These are phyloP conservation scores for Coracopsis vasa DNA, from an alignment of 2,113 vertebrate genomes.

Conservation along the genomic window DNA sequence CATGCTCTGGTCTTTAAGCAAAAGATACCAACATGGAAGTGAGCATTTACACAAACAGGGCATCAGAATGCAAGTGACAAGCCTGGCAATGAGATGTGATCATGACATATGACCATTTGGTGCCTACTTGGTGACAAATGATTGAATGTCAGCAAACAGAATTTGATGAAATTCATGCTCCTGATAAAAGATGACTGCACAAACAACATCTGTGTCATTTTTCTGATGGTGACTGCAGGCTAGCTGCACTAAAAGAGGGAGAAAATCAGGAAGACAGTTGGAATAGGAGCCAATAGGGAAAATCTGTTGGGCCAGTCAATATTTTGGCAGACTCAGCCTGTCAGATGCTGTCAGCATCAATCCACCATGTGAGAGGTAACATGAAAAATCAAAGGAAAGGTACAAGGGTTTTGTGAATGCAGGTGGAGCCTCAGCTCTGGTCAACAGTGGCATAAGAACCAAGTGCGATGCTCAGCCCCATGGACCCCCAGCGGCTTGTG, in stretches of 20 bases:
- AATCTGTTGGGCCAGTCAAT: not conserved
- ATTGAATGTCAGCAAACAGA: conserved; percentile 58
- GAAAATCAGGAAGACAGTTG: not conserved
- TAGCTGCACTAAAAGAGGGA: not conserved
- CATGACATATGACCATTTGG: not conserved
- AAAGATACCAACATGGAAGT: not conserved
- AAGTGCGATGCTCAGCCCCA: fast-evolving
- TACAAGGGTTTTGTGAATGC: fast-evolving
- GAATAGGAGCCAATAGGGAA: conserved; percentile 18
- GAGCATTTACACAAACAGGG: not conserved
- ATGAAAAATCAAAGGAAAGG: not conserved
- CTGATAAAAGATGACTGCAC: conserved; percentile 46
- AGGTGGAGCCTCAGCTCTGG: not conserved
- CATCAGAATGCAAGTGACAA: not conserved
- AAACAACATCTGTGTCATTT: conserved; percentile 39
- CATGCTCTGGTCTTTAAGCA: not conserved
- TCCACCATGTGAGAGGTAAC: not conserved
- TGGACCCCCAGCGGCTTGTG: fast-evolving
- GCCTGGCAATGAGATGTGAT: conserved; percentile 6
- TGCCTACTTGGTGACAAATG: conserved; percentile 46
- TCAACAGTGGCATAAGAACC: fast-evolving
- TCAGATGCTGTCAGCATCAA: not conserved
- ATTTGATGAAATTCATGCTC: conserved; percentile 10
- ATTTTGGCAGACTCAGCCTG: not conserved
- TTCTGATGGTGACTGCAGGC: not conserved